Conservation (phyloP, 2,797 vertebrate genomes). For the Halcyon badia region DNA sequence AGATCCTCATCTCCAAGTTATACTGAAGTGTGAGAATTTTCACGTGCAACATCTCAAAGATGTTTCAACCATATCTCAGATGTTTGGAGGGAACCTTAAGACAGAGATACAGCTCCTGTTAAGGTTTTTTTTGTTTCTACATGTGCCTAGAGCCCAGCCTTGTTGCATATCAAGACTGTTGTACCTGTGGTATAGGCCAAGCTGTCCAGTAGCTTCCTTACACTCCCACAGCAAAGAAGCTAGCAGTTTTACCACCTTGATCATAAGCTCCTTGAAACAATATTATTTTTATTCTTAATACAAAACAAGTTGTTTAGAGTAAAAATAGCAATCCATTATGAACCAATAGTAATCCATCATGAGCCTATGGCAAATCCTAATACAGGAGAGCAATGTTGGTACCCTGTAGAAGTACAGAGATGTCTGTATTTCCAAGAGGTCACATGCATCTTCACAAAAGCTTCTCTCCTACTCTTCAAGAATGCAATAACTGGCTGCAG, state of each 20-base stretch:
- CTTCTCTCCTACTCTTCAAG: neutral
- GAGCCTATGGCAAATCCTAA: neutral
- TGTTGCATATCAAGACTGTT: neutral
- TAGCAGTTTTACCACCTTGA: neutral
- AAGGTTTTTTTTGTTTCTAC: neutral
- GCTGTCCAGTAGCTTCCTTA: neutral
- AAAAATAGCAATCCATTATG: neutral
- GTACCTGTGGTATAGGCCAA: neutral
- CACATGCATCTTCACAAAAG: neutral
- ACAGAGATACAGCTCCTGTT: neutral
- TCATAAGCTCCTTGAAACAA: neutral
- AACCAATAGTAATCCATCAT: neutral
- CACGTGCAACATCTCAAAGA: neutral
- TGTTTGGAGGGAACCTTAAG: neutral
- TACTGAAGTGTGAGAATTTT: neutral
- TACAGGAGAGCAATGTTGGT: accelerated
- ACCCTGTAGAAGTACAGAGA: neutral
- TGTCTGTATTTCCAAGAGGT: neutral
- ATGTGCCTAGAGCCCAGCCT: neutral
- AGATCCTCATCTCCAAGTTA: neutral
- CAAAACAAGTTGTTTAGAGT: neutral
- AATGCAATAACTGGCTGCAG: neutral
- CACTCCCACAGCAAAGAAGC: neutral
- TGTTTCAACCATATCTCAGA: neutral
- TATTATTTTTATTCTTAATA: neutral